Evolutionary conservation across 2,113 vertebrate species (phyloP), one percentile per base, ranked within the genome.

Genomic region (Chionomys nivalis): DNA sequence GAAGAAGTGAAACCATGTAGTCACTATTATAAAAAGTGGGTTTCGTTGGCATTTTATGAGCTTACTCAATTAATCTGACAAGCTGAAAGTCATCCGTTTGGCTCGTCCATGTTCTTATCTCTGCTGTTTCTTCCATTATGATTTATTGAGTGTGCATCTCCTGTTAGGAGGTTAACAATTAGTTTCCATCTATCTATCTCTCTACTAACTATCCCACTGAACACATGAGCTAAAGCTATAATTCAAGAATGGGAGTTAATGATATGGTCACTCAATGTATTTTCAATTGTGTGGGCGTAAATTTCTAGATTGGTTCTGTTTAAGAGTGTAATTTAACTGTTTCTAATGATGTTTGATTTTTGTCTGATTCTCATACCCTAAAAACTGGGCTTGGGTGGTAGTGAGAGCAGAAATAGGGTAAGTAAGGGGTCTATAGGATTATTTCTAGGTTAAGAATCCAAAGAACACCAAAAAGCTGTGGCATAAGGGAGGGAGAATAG

Each of bases 21-120:
- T 96, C 89, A 96, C 78, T 87, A 82, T 96, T 97, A 93, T 96
- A 90, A 78, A 97, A 97, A 96, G 87, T 91, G 21, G 92, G 94
- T 0, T 13, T 86, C 94, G 95, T 87, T 90, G 61, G 68, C 96
- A 82, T 0, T 72, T 98, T 97, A 94, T 96, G 94, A 95, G 82
- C 47, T 16, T 97, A 95, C 97, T 85, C 93, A 98, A 94, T 97
- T 97, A 97, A 96, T 90, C 68, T 93, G 95, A 97, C 36, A 96
- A 96, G 95, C 93, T 92, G 42, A 96, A 98, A 98, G 96, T 93
- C 95, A 76, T 93, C 78, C 85, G 88, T 89, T 90, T 96, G 93
- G 63, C 61, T 92, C 86, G 78, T 63, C 77, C 88, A 3, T 96
- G 58, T 93, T 97, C 95, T 97, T 97, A 85, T 90, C 96, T 47